phyloP scores from a whole-genome alignment of 2,113 vertebrate genomes.

The Craseonycteris thonglongyai region DNA sequence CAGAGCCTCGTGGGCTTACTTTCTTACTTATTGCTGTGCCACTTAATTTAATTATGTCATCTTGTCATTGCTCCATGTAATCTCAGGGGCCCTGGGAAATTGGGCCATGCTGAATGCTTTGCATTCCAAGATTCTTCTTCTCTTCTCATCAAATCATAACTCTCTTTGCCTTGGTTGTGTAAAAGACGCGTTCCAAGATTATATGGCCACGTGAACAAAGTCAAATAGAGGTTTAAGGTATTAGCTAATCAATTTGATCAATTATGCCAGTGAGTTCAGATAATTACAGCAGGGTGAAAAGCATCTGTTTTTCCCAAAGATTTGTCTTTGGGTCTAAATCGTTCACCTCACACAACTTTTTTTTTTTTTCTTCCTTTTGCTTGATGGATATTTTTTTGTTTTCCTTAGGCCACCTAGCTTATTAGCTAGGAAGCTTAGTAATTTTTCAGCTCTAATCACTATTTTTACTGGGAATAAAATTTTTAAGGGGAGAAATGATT shows the following conservation, averaged over 20 bases:
- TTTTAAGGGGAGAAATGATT: not conserved
- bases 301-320: not conserved
- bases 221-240: not conserved
- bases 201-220: not conserved
- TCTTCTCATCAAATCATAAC: not conserved
- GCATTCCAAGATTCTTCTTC: not conserved
- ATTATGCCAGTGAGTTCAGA: not conserved
- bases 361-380: not conserved
- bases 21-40: not conserved
- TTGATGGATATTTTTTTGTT: not conserved
- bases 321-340: not conserved
- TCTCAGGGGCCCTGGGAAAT: not conserved
- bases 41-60: constrained; percentile 35
- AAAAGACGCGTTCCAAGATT: not conserved
- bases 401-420: not conserved
- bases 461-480: not conserved
- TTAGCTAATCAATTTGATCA: not conserved
- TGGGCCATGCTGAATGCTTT: not conserved
- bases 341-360: not conserved
- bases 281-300: not conserved
- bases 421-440: not conserved
- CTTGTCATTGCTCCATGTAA: not conserved
- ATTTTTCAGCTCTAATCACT: not conserved
- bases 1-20: not conserved
- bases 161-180: not conserved